phyloP scores from a whole-genome alignment of 2,888 invertebrate genomes.

The Cacoxenus indagator region DNA sequence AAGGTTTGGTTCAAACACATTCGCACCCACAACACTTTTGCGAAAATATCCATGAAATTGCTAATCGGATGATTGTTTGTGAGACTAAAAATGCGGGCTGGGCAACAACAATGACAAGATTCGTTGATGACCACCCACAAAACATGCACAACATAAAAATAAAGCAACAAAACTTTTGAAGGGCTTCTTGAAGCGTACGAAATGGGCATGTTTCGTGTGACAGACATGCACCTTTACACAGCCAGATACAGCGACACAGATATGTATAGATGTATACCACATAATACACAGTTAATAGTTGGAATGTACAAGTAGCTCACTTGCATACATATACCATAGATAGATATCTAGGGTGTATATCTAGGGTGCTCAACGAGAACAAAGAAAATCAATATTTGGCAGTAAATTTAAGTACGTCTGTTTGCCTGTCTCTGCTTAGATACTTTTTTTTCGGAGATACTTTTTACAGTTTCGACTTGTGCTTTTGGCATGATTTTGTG shows the following conservation, averaged over 20 bases:
- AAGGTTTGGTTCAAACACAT: no score
- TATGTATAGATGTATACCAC: neutral
- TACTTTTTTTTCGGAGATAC: neutral
- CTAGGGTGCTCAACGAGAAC: neutral
- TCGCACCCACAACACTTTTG: neutral
- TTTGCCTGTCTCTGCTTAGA: neutral
- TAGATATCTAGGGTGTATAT: no score
- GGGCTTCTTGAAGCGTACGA: constrained; percentile 49
- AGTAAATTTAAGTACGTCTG: neutral
- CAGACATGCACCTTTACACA: neutral
- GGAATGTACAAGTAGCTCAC: neutral
- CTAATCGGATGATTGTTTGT: constrained; percentile 59
- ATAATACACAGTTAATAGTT: neutral
- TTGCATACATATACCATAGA: neutral
- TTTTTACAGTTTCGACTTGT: neutral
- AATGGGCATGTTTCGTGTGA: constrained; percentile 34
- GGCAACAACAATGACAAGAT: no score
- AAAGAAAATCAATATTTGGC: constrained; percentile 15
- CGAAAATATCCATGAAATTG: constrained; percentile 15
- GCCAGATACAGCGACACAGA: neutral
- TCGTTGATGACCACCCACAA: neutral
- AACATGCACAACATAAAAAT: constrained; percentile 41
- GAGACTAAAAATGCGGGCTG: neutral
- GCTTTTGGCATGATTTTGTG: neutral
- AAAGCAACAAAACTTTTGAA: constrained; percentile 63